Base-by-base conservation (phyloP, 1,140 invertebrate species). In the Eupristina koningsbergeri region DNA sequence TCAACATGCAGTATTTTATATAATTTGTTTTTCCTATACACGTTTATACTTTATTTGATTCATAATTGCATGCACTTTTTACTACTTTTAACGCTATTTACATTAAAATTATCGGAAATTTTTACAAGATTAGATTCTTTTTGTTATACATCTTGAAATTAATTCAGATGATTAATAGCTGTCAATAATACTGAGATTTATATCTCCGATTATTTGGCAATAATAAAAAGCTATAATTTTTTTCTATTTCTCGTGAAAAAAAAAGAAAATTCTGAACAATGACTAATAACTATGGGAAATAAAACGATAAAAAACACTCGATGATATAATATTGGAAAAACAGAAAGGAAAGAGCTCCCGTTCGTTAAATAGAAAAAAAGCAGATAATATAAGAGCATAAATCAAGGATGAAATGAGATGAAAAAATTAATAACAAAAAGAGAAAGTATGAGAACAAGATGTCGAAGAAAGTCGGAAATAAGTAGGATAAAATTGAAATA, bases 241-340 rank as follows among this genome's bases (percentile, higher is more conserved):
- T 82, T 7, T 39, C 71, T 22, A 26, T 11, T 63, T 41, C 50
- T 64, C 15, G 3, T 36, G 6, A 34, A 7, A 79, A 53, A 41
- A 45, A 73, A 61, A 77, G 39, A 19, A 78, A 79, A 63, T 84
- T 39, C 69, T 47, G 53, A 74, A 36, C 41, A 75, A 80, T 84
- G 82, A 84, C 67, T 76, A 74, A 84, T 79, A 76, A 84, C 45
- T 76, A 63, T 45, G 36, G 63, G 61, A 77, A 83, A 83, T 83
- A 83, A 78, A 82, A 82, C 75, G 74, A 83, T 71, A 78, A 83
- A 83, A 36, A 45, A 36, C 53, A 36, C n/a, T 26, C 9, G 41
- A 50, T 47, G 75, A 83, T 71, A 76, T 50, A 71, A 78, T 83
- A 79, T 83, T 50, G 75, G 81, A 71, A 78, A 78, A 61, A 39